Evolutionary conservation across 1,140 invertebrate genomes (phyloP).

Genomic region (Oppia nitens): DNA sequence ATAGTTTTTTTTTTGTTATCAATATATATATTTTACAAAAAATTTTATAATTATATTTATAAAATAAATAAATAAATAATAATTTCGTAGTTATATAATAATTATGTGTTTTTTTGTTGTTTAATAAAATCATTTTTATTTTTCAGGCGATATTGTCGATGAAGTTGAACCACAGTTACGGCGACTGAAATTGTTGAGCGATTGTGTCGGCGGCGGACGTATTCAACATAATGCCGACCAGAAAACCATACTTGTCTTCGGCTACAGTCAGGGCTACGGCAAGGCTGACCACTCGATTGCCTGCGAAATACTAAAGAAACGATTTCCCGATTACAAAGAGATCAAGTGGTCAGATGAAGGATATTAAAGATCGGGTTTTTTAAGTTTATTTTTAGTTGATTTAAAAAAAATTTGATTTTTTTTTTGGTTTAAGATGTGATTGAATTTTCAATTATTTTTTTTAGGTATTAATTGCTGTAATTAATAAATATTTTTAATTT

Average conservation of each 20-base stretch:
- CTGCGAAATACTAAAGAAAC: slow-evolving; percentile 50
- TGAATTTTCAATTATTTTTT: no score
- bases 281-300: slow-evolving; percentile 61
- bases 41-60: no score
- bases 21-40: no score
- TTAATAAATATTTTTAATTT: no score
- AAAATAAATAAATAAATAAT: no score
- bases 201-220: slow-evolving; percentile 56
- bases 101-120: background rate
- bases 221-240: slow-evolving; percentile 52
- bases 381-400: no score
- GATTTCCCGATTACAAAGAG: slow-evolving; percentile 47
- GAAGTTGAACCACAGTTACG: slow-evolving; percentile 35
- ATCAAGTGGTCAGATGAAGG: slow-evolving; percentile 64
- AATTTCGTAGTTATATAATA: no score
- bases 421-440: no score
- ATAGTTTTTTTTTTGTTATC: no score
- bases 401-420: no score
- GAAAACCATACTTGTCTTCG: slow-evolving; percentile 63
- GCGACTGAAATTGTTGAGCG: slow-evolving; percentile 31
- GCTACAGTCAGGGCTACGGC: slow-evolving; percentile 69
- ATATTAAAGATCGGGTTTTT: slow-evolving; percentile 43
- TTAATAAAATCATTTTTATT: background rate
- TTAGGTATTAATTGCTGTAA: no score
- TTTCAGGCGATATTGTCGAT: slow-evolving; percentile 47